A percentile compares a stretch with the other conserved stretches of the same genome.
These are phyloP conservation scores for Brachypterus glaber DNA, from an alignment of 2,888 invertebrate genomes.

Conservation along the genomic window DNA sequence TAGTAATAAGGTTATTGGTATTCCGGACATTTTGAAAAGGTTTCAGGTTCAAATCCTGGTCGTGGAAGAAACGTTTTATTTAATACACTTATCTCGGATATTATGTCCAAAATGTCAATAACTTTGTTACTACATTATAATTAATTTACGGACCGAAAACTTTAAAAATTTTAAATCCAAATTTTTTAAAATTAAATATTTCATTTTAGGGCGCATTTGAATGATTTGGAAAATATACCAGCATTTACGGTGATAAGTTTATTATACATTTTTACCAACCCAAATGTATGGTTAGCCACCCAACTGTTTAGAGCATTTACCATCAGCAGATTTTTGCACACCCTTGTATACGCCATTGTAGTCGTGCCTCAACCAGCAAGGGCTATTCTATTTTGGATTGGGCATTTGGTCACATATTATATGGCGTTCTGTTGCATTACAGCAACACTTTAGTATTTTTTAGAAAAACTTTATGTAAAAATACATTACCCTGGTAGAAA, in stretches of 20 bases:
- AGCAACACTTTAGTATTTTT: no score
- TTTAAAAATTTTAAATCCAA: no score
- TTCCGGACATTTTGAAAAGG: no score
- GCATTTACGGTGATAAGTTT: slow-evolving; percentile 51
- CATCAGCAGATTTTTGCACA: slow-evolving; percentile 26
- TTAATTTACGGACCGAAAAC: no score
- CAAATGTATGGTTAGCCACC: slow-evolving; percentile 42
- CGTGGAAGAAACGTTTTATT: no score
- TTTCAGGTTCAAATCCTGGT: no score
- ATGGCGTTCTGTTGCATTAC: no score
- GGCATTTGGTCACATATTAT: slow-evolving; percentile 28
- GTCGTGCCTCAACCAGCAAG: slow-evolving; percentile 32
- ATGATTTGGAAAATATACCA: slow-evolving; percentile 61
- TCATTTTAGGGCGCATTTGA: slow-evolving; percentile 51
- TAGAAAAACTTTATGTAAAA: no score
- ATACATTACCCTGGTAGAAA: no score
- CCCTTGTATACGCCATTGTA: slow-evolving; percentile 29
- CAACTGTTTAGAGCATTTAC: slow-evolving; percentile 26
- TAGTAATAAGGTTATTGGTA: neutral
- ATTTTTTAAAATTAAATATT: slow-evolving; percentile 8
- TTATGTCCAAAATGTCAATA: no score
- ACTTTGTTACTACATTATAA: no score
- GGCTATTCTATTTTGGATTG: slow-evolving; percentile 25
- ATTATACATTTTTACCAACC: slow-evolving; percentile 50
- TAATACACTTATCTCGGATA: no score